Conservation (phyloP, 2,113 vertebrate species). For the Tragelaphus scriptus region DNA sequence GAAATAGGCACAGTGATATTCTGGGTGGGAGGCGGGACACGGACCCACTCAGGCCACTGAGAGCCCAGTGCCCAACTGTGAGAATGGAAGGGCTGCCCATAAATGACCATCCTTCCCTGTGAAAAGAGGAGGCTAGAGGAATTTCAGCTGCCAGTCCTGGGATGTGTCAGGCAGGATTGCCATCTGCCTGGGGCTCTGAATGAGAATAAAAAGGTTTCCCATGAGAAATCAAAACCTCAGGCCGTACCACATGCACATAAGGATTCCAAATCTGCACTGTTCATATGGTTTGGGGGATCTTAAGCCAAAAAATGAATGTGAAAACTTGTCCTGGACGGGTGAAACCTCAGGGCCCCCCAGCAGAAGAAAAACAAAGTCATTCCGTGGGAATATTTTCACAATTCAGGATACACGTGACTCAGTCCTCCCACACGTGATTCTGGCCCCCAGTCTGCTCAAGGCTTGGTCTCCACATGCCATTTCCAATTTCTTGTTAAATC, state of each 20-base stretch:
- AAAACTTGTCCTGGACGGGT: constrained; percentile 14
- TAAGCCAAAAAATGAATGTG: constrained; percentile 50
- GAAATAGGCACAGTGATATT: too few species aligned
- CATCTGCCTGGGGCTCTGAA: constrained; percentile 15
- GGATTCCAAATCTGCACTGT: not conserved
- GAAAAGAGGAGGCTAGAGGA: not conserved
- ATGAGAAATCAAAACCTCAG: constrained; percentile 61
- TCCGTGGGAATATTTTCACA: constrained; percentile 43
- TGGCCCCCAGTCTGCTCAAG: not conserved
- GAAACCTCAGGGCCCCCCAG: not conserved
- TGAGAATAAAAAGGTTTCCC: constrained; percentile 28
- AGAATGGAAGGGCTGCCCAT: not conserved
- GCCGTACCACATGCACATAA: not conserved
- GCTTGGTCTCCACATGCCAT: not conserved
- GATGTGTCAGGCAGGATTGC: not conserved
- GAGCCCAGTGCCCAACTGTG: too few species aligned
- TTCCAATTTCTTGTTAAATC: constrained; percentile 12
- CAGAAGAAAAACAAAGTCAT: constrained; percentile 44
- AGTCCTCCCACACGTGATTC: not conserved
- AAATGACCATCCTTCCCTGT: not conserved
- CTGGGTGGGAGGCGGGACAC: not conserved
- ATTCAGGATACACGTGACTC: not conserved
- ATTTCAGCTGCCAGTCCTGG: not conserved
- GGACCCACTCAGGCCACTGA: not conserved
- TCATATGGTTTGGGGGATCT: not conserved